Percentiles rank a stretch among this genome's conserved stretches.
Evolutionary conservation across 1,140 invertebrate genomes (phyloP).

Genomic region (Trypoxylus dichotomus): DNA sequence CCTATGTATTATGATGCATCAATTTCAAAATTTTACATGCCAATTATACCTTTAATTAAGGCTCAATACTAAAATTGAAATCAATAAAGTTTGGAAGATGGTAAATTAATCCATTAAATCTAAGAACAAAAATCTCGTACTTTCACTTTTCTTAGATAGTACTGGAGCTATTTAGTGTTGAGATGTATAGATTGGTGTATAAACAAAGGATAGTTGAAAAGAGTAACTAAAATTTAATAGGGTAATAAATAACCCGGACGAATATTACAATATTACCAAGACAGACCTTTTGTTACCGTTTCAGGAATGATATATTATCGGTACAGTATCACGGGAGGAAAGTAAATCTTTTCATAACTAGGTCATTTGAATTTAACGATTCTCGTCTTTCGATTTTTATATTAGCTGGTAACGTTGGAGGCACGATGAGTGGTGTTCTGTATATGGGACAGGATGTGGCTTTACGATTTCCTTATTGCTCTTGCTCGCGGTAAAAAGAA

Average conservation of each 20-base stretch:
- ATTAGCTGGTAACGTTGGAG: not conserved
- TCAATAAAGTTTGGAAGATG: not conserved
- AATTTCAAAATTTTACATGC: too few species aligned
- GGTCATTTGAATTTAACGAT: conserved; percentile 7
- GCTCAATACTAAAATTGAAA: not conserved
- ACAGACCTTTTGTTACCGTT: not conserved
- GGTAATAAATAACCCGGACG: not conserved
- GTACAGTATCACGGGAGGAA: not conserved
- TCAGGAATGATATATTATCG: not conserved
- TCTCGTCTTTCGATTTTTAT: not conserved
- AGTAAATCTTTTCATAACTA: not conserved
- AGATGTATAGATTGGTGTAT: not conserved
- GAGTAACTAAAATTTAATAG: not conserved
- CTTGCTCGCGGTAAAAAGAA: not conserved
- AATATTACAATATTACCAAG: not conserved
- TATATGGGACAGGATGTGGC: not conserved
- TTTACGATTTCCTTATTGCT: conserved; percentile 3
- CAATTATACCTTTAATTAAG: too few species aligned
- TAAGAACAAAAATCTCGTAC: not conserved
- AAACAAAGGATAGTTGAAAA: not conserved
- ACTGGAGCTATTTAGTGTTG: not conserved
- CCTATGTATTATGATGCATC: too few species aligned
- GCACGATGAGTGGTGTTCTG: not conserved
- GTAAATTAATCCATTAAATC: not conserved
- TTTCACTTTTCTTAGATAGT: not conserved